Base-by-base conservation (phyloP, 2,113 vertebrate species). In the Macaca mulatta region DNA sequence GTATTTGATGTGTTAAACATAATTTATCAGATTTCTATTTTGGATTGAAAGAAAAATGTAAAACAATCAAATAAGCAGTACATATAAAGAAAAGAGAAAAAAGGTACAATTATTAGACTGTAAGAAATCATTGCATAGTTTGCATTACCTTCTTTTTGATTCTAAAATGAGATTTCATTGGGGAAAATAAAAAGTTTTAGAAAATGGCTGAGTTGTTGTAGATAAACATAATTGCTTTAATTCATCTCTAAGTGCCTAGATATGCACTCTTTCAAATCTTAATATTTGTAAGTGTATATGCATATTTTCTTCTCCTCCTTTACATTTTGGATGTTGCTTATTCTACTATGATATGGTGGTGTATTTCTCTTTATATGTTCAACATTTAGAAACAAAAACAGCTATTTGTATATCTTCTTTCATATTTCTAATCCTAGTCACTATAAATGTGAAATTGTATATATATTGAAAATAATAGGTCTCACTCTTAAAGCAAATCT, bases 341-440 rank as follows among this genome's bases (percentile, higher is more conserved):
- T 35, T 88, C 2, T 70, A 16, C 8, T 77, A 2, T 92, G 7
- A 83, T 55, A n/a, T 30, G 0, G 25, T 43, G 8, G 48, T 32
- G 1, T 67, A 38, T 61, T 90, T 55, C 10, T 89, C 10, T 89
- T 91, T 83, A 3, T 14, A 79, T 52, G 78, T 85, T 89, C 45
- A 89, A 52, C 78, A 4, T 69, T 97, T 45, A 64, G 52, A 97
- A 96, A 57, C 30, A 48, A 86, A 94, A 86, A 25, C 1, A 61
- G 20, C 5, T 59, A 20, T 50, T 30, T 77, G n/a, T 61, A 16
- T 82, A 8, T 75, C 5, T 78, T 55, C 0, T 16, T 70, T 4
- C 9, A 85, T 17, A 10, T 4, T 89, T 90, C 25, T 69, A 43
- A 32, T 52, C 93, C 30, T 8, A 72, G 40, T 86, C 35, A 82